Evolutionary conservation across 2,797 vertebrate genomes (phyloP), one percentile per base, ranked within the genome.

Genomic region (Gambelia wislizenii): DNA sequence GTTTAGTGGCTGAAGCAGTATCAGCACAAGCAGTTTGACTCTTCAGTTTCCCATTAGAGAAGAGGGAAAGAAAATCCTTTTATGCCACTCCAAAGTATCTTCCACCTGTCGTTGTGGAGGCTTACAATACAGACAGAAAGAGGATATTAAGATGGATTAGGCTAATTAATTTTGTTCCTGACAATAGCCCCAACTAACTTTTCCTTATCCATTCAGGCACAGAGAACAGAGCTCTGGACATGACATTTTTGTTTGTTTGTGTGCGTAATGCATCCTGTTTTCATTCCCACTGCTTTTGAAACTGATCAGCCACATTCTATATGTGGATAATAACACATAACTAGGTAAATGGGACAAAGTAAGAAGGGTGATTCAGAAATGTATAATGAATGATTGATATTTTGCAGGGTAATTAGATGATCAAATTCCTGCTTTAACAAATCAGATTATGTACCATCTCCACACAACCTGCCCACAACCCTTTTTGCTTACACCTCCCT

Each of bases 61-160:
- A 93, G 77, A 76, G 36, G 79, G 56, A 44, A 92, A 87, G 94
- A 95, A 94, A 95, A 95, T 85, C 90, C 92, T 96, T 95, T 97
- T 93, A 91, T 80, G 47, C 91, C 92, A 96, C 93, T 94, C 96
- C 87, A 91, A 96, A 93, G 96, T 96, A 96, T 97, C 97, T 97
- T 98, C 96, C 94, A 98, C 97, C 97, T 98, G 97, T 97, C 96
- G 95, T 98, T 92, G 27, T 95, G 91, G 95, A 94, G 86, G 92
- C 95, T 97, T 95, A 89, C 95, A 92, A 90, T 96, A 95, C 92
- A 96, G 96, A 97, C 96, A 95, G 97, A 94, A 97, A 95, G 90
- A 97, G 94, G 93, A 96, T 97, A 96, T 98, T 98, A 98, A 98
- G 98, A 97, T 98, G 97, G 97, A 98, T 98, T 97, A 94, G 96